These are phyloP conservation scores for Scytalopus superciliaris DNA, from an alignment of 2,113 vertebrate species.

Conservation along the genomic window DNA sequence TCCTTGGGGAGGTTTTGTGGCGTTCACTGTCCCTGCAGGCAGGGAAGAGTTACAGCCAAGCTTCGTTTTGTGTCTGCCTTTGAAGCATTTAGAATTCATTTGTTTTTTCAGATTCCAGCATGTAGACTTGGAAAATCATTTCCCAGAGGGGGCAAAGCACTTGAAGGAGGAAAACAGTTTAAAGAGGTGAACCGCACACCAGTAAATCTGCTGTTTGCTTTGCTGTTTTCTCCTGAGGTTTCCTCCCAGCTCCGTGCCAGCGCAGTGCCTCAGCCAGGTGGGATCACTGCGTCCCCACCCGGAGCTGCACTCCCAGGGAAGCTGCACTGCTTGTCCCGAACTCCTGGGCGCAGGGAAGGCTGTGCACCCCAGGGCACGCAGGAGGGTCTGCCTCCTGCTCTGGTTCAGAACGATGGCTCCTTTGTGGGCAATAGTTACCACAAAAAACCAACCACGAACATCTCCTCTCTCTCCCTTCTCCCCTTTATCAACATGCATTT, in stretches of 20 bases:
- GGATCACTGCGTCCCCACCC: background rate
- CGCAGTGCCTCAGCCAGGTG: rapidly evolving
- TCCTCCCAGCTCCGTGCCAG: background rate
- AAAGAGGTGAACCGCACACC: background rate
- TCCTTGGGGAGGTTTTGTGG: background rate
- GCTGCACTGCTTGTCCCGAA: background rate
- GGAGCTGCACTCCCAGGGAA: rapidly evolving
- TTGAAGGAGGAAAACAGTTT: background rate
- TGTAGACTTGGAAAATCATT: background rate
- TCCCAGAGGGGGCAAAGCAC: background rate
- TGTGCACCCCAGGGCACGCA: too few species aligned
- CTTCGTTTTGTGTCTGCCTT: background rate
- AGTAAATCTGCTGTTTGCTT: background rate
- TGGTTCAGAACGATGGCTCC: background rate
- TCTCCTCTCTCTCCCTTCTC: background rate
- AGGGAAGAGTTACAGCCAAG: background rate
- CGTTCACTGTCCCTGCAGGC: background rate
- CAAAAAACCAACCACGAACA: background rate
- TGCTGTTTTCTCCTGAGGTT: background rate
- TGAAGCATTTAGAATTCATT: background rate
- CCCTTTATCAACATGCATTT: background rate
- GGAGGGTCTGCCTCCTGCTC: background rate
- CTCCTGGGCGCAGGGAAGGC: too few species aligned
- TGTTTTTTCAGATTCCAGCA: background rate
- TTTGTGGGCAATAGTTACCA: background rate